Conservation (phyloP, 2,888 invertebrate species). For the Drosophila prolongata region DNA sequence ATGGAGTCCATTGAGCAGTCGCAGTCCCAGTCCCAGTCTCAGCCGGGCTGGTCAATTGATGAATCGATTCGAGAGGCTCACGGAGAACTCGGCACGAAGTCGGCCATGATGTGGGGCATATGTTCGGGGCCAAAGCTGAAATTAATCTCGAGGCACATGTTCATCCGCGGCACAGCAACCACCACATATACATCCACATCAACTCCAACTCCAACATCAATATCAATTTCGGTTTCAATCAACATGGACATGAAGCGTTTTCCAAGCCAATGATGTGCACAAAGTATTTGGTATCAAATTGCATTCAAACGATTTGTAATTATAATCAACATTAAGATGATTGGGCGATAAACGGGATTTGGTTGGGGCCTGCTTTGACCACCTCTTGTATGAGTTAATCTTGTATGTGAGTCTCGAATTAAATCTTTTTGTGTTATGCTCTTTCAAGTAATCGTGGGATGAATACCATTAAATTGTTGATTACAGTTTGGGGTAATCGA, state of each 20-base stretch:
- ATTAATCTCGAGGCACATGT: slow-evolving; percentile 35
- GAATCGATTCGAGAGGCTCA: slow-evolving; percentile 39
- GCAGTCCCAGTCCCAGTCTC: slow-evolving; percentile 2
- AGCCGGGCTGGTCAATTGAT: slow-evolving; percentile 44
- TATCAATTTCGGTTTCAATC: slow-evolving; percentile 45
- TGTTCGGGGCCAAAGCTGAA: slow-evolving; percentile 36
- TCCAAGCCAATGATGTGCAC: slow-evolving; percentile 44
- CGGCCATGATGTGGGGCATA: slow-evolving; percentile 23
- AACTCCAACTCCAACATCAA: slow-evolving; percentile 28
- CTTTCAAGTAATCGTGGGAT: slow-evolving; percentile 1
- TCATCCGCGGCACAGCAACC: slow-evolving; percentile 11
- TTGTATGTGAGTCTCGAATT: slow-evolving; percentile 18
- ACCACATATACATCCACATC: slow-evolving; percentile 2
- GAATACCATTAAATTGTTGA: slow-evolving; percentile 12
- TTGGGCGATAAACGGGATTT: slow-evolving; percentile 49
- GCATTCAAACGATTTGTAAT: slow-evolving; percentile 55
- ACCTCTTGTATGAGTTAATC: slow-evolving; percentile 12
- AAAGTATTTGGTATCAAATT: slow-evolving; percentile 40
- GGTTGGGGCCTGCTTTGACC: slow-evolving; percentile 19
- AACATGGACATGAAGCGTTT: slow-evolving; percentile 44
- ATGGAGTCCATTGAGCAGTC: slow-evolving; percentile 47
- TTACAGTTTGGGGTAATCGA: background rate
- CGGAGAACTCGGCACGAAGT: slow-evolving; percentile 35
- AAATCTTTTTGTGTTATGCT: slow-evolving; percentile 9
- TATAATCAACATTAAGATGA: slow-evolving; percentile 54